A percentile compares a stretch with the other conserved stretches of the same genome.
Conservation (phyloP, 2,113 vertebrate genomes). For the Rhizomys pruinosus region DNA sequence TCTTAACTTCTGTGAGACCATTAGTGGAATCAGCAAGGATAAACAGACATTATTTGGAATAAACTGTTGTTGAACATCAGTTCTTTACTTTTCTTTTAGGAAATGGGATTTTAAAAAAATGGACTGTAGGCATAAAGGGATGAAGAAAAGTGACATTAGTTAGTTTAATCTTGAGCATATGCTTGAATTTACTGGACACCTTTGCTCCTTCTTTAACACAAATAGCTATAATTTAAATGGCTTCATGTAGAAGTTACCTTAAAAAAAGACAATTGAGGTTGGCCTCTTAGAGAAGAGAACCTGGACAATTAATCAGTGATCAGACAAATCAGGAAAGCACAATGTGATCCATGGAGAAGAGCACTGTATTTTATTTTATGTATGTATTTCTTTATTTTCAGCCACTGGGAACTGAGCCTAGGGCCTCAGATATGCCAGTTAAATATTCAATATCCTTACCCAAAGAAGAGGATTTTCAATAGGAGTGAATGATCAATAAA, state of each 20-base stretch:
- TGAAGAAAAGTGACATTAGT: neutral
- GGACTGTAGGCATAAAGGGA: neutral
- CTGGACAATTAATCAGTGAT: neutral
- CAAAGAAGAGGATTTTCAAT: neutral
- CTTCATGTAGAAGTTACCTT: constrained; percentile 23
- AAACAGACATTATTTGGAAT: neutral
- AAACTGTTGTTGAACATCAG: neutral
- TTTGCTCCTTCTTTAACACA: neutral
- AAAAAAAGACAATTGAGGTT: neutral
- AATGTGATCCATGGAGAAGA: neutral
- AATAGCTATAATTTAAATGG: neutral
- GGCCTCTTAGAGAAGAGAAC: neutral
- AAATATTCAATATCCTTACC: neutral
- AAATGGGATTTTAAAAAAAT: neutral
- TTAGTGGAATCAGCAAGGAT: neutral
- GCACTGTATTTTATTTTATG: neutral
- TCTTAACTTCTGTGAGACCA: neutral
- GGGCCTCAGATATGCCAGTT: neutral
- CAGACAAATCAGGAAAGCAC: neutral
- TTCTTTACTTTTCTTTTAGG: neutral
- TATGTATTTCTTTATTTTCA: neutral
- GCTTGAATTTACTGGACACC: neutral
- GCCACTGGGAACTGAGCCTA: neutral
- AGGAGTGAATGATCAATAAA: neutral
- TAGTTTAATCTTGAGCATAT: neutral